A percentile compares a stretch with the other conserved stretches of the same genome.
phyloP scores from a whole-genome alignment of 1,140 invertebrate genomes.

The Bombus waltoni region DNA sequence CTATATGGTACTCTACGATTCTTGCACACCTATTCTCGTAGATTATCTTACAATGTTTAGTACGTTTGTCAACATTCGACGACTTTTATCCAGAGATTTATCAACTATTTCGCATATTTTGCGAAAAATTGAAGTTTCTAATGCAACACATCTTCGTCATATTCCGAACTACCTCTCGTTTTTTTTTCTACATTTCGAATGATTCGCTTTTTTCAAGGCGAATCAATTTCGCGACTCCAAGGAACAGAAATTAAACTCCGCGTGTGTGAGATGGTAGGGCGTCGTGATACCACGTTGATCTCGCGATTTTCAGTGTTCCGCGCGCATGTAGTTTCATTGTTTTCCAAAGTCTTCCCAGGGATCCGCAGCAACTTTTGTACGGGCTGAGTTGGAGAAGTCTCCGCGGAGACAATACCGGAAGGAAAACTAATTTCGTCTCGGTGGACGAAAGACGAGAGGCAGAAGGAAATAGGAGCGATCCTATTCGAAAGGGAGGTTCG shows the following conservation, averaged over 20 bases:
- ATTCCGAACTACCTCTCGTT: no score
- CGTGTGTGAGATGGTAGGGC: background rate
- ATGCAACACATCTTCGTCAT: no score
- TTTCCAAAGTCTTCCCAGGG: slow-evolving; percentile 4
- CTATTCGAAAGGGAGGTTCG: slow-evolving; percentile 12
- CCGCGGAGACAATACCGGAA: background rate
- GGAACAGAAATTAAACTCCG: background rate
- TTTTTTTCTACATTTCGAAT: background rate
- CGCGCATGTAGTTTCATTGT: background rate
- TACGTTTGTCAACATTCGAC: no score
- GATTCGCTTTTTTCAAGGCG: background rate
- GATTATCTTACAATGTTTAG: no score
- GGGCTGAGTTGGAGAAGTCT: background rate
- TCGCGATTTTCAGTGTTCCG: background rate
- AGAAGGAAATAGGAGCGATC: slow-evolving; percentile 23
- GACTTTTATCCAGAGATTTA: no score
- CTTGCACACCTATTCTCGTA: no score
- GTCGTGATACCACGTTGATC: background rate
- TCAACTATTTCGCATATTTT: no score
- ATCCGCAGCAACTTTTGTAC: background rate
- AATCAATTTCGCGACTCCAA: no score
- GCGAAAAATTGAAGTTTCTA: no score
- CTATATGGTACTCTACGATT: no score
- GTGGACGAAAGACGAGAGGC: background rate
- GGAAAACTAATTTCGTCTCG: slow-evolving; percentile 45